Conservation (phyloP, 2,888 invertebrate genomes). For the Cosmopolites sordidus region DNA sequence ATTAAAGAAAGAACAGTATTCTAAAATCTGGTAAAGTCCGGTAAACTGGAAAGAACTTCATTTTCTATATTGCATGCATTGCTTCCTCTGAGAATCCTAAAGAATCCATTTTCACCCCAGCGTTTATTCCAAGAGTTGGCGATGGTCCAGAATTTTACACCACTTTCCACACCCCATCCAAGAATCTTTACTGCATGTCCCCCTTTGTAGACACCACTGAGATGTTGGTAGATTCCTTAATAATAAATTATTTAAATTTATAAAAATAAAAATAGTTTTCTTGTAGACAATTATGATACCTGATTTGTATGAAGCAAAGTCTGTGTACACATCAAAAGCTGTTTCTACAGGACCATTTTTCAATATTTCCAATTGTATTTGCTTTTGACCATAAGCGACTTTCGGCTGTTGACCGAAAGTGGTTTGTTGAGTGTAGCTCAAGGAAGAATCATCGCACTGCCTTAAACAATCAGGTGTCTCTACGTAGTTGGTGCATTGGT, state of each 20-base stretch:
- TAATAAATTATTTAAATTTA: neutral
- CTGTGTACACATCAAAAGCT: conserved; percentile 78
- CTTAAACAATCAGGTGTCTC: conserved; percentile 21
- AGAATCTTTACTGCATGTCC: conserved; percentile 83
- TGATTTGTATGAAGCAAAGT: conserved; percentile 51
- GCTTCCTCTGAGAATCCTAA: conserved; percentile 78
- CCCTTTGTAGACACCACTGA: conserved; percentile 66
- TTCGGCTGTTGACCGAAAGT: conserved; percentile 14
- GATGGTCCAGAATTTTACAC: conserved; percentile 79
- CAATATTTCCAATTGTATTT: conserved; percentile 75
- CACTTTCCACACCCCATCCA: conserved; percentile 79
- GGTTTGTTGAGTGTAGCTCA: conserved; percentile 3
- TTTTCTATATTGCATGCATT: conserved; percentile 76
- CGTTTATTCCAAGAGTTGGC: conserved; percentile 92
- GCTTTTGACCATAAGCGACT: conserved; percentile 37
- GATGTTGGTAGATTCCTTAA: conserved; percentile 67
- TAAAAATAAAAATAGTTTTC: neutral
- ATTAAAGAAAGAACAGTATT: too few relatives aligned
- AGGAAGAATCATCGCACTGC: conserved; percentile 15
- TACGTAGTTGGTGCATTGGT: conserved; percentile 21
- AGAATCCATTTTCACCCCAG: conserved; percentile 86
- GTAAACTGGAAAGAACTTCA: conserved; percentile 60
- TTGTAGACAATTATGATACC: conserved; percentile 2
- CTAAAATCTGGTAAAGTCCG: conserved; percentile 19
- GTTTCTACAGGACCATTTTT: conserved; percentile 82